Percentiles rank a stretch among this genome's conserved stretches.
Conservation (phyloP, 1,140 invertebrate species). For the Drosophila sechellia region DNA sequence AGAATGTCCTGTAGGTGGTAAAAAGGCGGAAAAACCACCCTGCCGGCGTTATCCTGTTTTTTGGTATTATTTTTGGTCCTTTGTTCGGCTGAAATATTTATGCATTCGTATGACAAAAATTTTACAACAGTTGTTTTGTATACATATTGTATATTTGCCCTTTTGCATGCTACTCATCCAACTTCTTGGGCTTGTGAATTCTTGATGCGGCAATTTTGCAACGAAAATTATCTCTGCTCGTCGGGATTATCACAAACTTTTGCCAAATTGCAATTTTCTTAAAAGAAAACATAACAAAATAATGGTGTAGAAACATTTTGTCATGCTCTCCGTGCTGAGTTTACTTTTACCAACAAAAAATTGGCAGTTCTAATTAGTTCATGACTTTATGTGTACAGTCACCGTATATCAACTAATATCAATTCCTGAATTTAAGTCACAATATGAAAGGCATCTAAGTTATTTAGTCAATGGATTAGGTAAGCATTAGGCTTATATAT, state of each 20-base stretch:
- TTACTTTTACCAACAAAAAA: not conserved
- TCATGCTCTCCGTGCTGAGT: slow-evolving; percentile 26
- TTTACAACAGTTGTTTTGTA: slow-evolving; percentile 37
- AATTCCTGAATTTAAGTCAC: not conserved
- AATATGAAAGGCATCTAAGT: no score
- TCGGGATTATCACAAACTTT: slow-evolving; percentile 42
- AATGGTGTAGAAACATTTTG: slow-evolving; percentile 17
- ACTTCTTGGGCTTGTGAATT: slow-evolving; percentile 49
- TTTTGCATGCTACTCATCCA: slow-evolving; percentile 40
- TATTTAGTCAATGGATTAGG: no score
- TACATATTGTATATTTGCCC: slow-evolving; percentile 29
- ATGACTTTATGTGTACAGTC: slow-evolving; percentile 4
- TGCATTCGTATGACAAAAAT: slow-evolving; percentile 71
- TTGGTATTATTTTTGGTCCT: slow-evolving; percentile 44
- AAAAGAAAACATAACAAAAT: slow-evolving; percentile 41
- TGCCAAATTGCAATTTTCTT: slow-evolving; percentile 46
- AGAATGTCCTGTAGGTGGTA: slow-evolving; percentile 57
- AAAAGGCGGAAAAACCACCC: slow-evolving; percentile 1
- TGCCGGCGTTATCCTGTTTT: slow-evolving; percentile 22
- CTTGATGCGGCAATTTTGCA: slow-evolving; percentile 66
- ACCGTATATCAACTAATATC: not conserved
- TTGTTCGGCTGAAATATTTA: slow-evolving; percentile 74
- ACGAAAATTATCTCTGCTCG: slow-evolving; percentile 44
- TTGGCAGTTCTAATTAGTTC: slow-evolving; percentile 20
- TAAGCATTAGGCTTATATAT: not conserved